These are phyloP conservation scores for Danaus plexippus DNA, from an alignment of 1,140 invertebrate species.

Conservation along the genomic window DNA sequence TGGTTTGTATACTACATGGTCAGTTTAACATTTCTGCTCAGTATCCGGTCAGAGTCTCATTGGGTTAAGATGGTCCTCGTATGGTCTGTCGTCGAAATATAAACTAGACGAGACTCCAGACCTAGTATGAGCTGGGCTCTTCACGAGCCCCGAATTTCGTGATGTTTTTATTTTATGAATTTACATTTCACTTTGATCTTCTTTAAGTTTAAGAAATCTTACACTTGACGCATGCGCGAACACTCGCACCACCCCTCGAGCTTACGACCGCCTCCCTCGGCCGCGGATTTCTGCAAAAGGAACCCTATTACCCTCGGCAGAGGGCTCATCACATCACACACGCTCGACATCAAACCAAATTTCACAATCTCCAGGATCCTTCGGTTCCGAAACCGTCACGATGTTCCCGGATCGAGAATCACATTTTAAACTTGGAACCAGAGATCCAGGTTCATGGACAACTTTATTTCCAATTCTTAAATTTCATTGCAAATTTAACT, in stretches of 20 bases:
- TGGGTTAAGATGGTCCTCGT: too few relatives aligned
- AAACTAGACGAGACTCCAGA: too few relatives aligned
- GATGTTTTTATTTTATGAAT: neutral
- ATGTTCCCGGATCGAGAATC: slow-evolving; percentile 61
- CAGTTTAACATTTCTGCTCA: too few relatives aligned
- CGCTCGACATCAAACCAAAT: slow-evolving; percentile 46
- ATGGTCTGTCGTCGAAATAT: too few relatives aligned
- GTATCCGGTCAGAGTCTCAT: too few relatives aligned
- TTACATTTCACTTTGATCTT: neutral
- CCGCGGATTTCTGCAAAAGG: slow-evolving; percentile 52
- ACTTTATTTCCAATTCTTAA: slow-evolving; percentile 9
- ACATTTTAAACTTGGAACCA: slow-evolving; percentile 52
- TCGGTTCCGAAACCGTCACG: slow-evolving; percentile 65
- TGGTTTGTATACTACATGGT: too few relatives aligned
- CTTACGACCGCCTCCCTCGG: slow-evolving; percentile 64
- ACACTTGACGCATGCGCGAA: slow-evolving; percentile 62
- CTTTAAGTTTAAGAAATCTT: slow-evolving; percentile 46
- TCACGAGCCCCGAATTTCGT: too few relatives aligned
- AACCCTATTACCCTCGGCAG: slow-evolving; percentile 47
- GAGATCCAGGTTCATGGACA: slow-evolving; percentile 34
- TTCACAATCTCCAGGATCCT: slow-evolving; percentile 47
- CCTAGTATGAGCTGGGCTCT: too few relatives aligned
- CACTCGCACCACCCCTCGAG: slow-evolving; percentile 64
- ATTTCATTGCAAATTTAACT: slow-evolving; percentile 23
- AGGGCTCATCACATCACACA: slow-evolving; percentile 35